These are phyloP conservation scores for Neoaliturus tenellus DNA, from an alignment of 2,888 invertebrate species.

Conservation along the genomic window DNA sequence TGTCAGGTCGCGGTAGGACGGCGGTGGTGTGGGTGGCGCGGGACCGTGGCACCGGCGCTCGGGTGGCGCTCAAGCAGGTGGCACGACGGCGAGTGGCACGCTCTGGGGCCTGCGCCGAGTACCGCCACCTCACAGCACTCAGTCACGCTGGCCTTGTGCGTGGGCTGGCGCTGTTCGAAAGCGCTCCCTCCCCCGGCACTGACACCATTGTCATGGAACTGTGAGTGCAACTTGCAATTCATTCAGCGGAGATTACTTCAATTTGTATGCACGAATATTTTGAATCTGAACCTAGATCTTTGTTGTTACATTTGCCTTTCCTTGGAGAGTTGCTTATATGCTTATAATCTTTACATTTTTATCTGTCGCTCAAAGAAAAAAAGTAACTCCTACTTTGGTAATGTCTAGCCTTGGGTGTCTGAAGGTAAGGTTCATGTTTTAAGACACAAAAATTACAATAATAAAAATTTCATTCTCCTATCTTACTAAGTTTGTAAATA, in stretches of 20 bases:
- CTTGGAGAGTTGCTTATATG: too few relatives aligned
- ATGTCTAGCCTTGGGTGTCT: too few relatives aligned
- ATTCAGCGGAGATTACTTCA: too few relatives aligned
- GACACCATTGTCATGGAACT: constrained; percentile 86
- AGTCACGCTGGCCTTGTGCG: constrained; percentile 84
- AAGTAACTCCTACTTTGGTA: too few relatives aligned
- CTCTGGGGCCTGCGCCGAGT: constrained; percentile 82
- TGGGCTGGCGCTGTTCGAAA: constrained; percentile 86
- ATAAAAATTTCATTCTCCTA: too few relatives aligned
- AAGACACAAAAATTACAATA: too few relatives aligned
- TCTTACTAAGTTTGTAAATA: too few relatives aligned
- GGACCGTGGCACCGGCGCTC: constrained; percentile 85
- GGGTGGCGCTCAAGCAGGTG: constrained; percentile 86
- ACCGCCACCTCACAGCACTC: constrained; percentile 80
- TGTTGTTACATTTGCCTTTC: too few relatives aligned
- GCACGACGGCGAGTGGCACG: constrained; percentile 78
- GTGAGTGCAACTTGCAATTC: too few relatives aligned
- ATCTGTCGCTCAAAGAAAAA: too few relatives aligned
- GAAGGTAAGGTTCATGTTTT: too few relatives aligned
- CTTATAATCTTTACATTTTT: too few relatives aligned
- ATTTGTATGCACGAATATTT: neutral
- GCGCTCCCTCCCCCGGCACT: constrained; percentile 81
- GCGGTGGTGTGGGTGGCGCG: constrained; percentile 83
- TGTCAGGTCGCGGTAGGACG: constrained; percentile 85
- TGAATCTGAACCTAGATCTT: neutral